Evolutionary conservation across 2,888 invertebrate genomes (phyloP).

Genomic region (Mamestra brassicae): DNA sequence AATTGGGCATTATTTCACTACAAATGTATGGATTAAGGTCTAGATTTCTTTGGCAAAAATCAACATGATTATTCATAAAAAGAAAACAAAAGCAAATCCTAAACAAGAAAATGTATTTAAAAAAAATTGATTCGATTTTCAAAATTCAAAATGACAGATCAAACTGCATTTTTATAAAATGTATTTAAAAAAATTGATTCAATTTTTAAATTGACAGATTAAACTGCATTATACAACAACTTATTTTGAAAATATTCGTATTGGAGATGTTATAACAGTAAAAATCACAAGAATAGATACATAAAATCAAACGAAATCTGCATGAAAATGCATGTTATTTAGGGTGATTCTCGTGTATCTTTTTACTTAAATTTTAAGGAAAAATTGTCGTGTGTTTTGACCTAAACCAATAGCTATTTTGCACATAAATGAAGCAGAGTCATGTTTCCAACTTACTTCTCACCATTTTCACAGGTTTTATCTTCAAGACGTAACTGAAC

Average conservation of each 20-base stretch:
- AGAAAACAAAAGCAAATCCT: background rate
- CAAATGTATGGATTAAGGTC: background rate
- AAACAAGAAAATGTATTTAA: background rate
- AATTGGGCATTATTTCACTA: background rate
- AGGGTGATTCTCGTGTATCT: background rate
- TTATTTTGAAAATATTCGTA: no score
- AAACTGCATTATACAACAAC: no score
- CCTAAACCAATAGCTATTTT: background rate
- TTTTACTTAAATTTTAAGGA: background rate
- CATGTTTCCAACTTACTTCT: conserved; percentile 59
- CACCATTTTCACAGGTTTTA: conserved; percentile 50
- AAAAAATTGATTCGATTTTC: background rate
- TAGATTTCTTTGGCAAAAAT: background rate
- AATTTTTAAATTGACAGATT: background rate
- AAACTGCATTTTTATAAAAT: no score
- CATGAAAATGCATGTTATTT: background rate
- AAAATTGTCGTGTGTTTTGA: background rate
- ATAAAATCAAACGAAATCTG: background rate
- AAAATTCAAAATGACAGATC: background rate
- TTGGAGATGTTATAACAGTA: no score
- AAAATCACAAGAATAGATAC: background rate
- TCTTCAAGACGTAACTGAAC: conserved; percentile 62
- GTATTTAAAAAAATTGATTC: background rate
- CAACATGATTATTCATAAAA: background rate
- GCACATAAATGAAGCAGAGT: background rate